These are phyloP conservation scores for Potamilus streckersoni DNA, from an alignment of 1,140 invertebrate species.

Conservation along the genomic window DNA sequence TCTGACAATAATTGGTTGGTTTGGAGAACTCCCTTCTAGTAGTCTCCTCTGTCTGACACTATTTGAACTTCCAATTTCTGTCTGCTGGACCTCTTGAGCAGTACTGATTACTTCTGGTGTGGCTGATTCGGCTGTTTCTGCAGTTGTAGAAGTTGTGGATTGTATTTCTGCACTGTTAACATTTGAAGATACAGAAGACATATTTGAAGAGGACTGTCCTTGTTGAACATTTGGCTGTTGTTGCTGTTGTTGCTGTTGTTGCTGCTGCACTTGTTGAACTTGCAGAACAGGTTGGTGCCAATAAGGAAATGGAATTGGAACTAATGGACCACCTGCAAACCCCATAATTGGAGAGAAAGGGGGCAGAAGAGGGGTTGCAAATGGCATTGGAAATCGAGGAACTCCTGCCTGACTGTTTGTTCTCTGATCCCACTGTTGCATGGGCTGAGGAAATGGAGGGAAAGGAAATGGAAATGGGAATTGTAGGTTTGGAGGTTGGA, in stretches of 20 bases:
- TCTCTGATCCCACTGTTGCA: neutral
- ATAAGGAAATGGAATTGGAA: slow-evolving; percentile 7
- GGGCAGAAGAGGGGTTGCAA: slow-evolving; percentile 20
- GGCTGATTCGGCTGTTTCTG: too few relatives aligned
- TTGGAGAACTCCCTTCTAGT: too few relatives aligned
- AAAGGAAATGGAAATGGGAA: slow-evolving; percentile 23
- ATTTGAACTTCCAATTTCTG: too few relatives aligned
- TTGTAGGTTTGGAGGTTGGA: neutral
- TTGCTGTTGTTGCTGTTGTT: slow-evolving; percentile 18
- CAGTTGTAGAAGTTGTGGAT: too few relatives aligned
- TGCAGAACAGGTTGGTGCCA: slow-evolving; percentile 2
- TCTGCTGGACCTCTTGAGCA: too few relatives aligned
- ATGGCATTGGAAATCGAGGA: slow-evolving; percentile 31
- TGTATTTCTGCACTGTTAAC: too few relatives aligned
- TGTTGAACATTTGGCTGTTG: neutral
- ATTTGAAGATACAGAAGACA: too few relatives aligned
- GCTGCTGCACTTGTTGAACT: slow-evolving; percentile 3
- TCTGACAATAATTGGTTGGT: too few relatives aligned
- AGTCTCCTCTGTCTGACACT: too few relatives aligned
- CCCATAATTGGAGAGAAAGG: slow-evolving; percentile 11
- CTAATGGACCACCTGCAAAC: neutral
- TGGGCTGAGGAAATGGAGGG: slow-evolving; percentile 12
- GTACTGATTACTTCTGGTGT: too few relatives aligned
- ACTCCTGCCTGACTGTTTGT: slow-evolving; percentile 7
- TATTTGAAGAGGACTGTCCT: too few relatives aligned